These are phyloP conservation scores for Pterobdella sp. DNA, from an alignment of 2,888 invertebrate species.

Conservation along the genomic window DNA sequence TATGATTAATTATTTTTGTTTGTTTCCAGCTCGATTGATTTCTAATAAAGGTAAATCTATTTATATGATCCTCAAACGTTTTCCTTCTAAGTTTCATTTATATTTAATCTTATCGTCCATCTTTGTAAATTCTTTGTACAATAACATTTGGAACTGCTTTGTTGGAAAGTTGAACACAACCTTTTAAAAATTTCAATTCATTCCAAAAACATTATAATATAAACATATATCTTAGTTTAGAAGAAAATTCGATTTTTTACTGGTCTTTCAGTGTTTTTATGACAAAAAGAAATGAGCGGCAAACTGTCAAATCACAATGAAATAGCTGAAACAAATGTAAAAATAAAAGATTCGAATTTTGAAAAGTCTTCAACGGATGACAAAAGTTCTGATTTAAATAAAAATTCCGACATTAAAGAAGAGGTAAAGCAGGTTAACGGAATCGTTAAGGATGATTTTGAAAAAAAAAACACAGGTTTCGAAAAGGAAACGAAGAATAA, in stretches of 20 bases:
- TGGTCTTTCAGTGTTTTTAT: conserved; percentile 7
- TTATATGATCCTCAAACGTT: neutral
- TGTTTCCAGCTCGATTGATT: conserved; percentile 24
- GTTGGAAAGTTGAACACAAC: neutral
- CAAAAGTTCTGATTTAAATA: neutral
- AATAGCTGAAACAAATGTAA: neutral
- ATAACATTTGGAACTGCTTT: neutral
- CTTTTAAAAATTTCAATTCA: neutral
- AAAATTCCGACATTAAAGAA: neutral
- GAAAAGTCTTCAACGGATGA: neutral
- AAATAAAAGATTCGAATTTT: neutral
- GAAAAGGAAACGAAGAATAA: neutral
- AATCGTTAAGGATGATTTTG: conserved; percentile 5
- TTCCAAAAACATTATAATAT: neutral
- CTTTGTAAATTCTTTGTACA: conserved; percentile 4
- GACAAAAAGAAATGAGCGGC: conserved; percentile 6
- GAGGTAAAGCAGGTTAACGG: neutral
- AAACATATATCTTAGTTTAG: too few species aligned
- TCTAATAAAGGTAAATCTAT: conserved; percentile 28
- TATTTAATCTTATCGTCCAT: neutral
- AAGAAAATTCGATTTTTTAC: neutral
- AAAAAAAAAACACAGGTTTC: neutral
- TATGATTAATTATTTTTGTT: conserved; percentile 26
- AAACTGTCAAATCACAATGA: conserved; percentile 8
- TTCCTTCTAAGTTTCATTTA: neutral